These are phyloP conservation scores for Ophioninae sp. DNA, from an alignment of 2,888 invertebrate species.

Conservation along the genomic window DNA sequence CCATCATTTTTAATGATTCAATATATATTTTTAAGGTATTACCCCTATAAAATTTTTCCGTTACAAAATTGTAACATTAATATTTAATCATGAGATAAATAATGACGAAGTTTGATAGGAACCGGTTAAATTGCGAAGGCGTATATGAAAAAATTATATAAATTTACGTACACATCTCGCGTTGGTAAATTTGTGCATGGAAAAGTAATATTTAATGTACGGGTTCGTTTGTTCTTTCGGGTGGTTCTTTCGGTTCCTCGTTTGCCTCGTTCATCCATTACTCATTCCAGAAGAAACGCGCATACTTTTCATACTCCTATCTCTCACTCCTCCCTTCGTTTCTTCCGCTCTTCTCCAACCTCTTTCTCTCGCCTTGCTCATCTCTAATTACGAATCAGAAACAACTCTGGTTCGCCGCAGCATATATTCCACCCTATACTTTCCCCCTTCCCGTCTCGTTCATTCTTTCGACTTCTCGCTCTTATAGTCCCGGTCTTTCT, in stretches of 20 bases:
- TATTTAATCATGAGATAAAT: too few relatives aligned
- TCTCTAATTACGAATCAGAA: constrained; percentile 79
- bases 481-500: constrained; percentile 11
- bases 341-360: background rate
- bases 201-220: constrained; percentile 2
- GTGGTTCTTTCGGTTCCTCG: constrained; percentile 55
- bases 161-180: too few relatives aligned
- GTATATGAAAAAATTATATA: too few relatives aligned
- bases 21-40: too few relatives aligned
- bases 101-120: too few relatives aligned
- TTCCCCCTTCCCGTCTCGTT: constrained; percentile 10
- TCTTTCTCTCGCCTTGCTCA: constrained; percentile 70
- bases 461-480: constrained; percentile 17
- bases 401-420: constrained; percentile 70
- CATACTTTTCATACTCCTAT: constrained; percentile 69
- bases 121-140: too few relatives aligned
- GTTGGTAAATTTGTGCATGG: too few relatives aligned
- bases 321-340: background rate
- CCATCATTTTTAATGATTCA: too few relatives aligned
- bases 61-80: too few relatives aligned
- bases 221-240: constrained; percentile 58
- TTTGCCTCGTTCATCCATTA: constrained; percentile 69
- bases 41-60: too few relatives aligned
- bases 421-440: constrained; percentile 51
- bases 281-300: constrained; percentile 71